Percentiles rank a stretch among this genome's conserved stretches.
These are phyloP conservation scores for Diprion similis DNA, from an alignment of 1,140 invertebrate species.

Conservation along the genomic window DNA sequence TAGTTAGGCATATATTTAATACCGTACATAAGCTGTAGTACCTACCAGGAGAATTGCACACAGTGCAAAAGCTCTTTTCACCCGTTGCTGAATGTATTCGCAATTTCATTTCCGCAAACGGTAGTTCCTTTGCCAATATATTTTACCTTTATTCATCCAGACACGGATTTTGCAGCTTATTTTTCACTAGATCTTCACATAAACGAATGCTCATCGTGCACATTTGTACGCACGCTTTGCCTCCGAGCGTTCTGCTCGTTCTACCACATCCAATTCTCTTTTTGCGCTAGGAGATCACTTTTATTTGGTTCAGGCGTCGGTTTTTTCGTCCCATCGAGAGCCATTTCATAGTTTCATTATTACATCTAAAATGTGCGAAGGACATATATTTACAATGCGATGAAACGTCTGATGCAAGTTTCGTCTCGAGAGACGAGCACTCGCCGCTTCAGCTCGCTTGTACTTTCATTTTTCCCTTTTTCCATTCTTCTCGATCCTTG, in stretches of 20 bases:
- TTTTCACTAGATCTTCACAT: too few relatives aligned
- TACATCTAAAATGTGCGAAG: too few relatives aligned
- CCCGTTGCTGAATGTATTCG: conserved; percentile 30
- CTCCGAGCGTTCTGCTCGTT: conserved; percentile 29
- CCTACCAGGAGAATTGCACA: conserved; percentile 1
- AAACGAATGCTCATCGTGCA: not conserved
- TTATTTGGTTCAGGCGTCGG: conserved; percentile 33
- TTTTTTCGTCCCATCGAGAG: not conserved
- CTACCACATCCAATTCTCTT: conserved; percentile 34
- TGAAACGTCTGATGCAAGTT: not conserved
- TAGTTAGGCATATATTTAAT: too few relatives aligned
- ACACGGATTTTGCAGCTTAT: too few relatives aligned
- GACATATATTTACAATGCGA: too few relatives aligned
- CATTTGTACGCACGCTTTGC: not conserved
- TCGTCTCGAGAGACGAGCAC: not conserved
- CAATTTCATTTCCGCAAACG: conserved; percentile 23
- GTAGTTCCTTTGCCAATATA: too few relatives aligned
- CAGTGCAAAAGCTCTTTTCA: not conserved
- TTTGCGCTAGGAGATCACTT: conserved; percentile 22
- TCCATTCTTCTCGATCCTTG: not conserved
- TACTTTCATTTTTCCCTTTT: not conserved
- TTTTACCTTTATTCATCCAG: too few relatives aligned
- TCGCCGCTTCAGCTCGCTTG: not conserved
- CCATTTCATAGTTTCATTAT: too few relatives aligned
- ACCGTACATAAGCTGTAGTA: not conserved